Conservation (phyloP, 2,113 vertebrate genomes). For the Cryptomyrus ogoouensis region DNA sequence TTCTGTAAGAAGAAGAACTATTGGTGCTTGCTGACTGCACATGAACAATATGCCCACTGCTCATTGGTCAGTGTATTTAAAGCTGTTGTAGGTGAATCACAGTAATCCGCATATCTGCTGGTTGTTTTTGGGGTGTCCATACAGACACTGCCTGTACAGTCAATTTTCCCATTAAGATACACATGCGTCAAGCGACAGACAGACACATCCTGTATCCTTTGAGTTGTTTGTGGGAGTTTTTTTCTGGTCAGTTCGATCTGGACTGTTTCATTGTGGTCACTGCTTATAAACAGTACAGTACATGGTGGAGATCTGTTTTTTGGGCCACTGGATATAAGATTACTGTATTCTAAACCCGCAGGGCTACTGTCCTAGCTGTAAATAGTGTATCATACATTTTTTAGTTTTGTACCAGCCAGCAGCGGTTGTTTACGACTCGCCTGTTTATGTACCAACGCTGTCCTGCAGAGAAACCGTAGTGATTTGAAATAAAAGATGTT, state of each 20-base stretch:
- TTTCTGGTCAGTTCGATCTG: neutral
- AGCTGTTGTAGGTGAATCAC: neutral
- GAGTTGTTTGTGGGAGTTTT: neutral
- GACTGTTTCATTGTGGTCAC: neutral
- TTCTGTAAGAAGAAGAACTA: neutral
- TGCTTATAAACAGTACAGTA: neutral
- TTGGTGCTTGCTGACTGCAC: neutral
- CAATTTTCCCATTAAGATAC: neutral
- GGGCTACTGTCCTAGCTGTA: conserved; percentile 46
- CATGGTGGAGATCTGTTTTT: neutral
- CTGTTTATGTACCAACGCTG: conserved; percentile 54
- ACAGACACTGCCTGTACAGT: neutral
- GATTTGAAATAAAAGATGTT: conserved; percentile 56
- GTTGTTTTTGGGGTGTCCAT: neutral
- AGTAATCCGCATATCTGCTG: neutral
- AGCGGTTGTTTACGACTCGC: conserved; percentile 60
- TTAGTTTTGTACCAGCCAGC: conserved; percentile 62
- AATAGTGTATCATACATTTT: conserved; percentile 56
- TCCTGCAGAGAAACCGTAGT: conserved; percentile 51
- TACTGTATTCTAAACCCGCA: neutral
- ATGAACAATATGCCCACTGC: neutral
- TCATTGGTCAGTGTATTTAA: neutral
- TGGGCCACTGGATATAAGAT: neutral
- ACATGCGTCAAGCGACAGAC: neutral
- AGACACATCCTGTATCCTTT: neutral